phyloP scores from a whole-genome alignment of 2,113 vertebrate species.

The Perccottus glenii region DNA sequence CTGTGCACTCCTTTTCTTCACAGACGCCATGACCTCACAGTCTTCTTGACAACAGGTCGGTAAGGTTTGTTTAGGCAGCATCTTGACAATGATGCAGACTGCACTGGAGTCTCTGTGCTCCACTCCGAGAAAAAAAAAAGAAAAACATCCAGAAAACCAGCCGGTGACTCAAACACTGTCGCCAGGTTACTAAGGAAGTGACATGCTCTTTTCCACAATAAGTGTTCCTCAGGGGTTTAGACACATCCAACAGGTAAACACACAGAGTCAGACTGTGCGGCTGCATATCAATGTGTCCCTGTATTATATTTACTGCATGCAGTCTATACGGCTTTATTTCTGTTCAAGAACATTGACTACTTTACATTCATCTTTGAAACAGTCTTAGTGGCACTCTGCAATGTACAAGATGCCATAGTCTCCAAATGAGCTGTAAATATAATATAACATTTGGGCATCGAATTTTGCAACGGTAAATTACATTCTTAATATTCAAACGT shows the following conservation, averaged over 20 bases:
- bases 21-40: slow-evolving; percentile 45
- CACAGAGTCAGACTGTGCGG: background rate
- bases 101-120: slow-evolving; percentile 11
- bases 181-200: slow-evolving; percentile 38
- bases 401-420: background rate
- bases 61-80: slow-evolving; percentile 58
- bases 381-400: slow-evolving; percentile 24
- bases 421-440: too few species aligned
- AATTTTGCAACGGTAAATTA: background rate
- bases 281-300: slow-evolving; percentile 3
- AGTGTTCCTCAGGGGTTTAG: background rate
- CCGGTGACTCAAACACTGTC: slow-evolving; percentile 24
- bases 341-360: background rate
- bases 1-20: slow-evolving; percentile 1
- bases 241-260: slow-evolving; percentile 24
- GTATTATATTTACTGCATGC: background rate
- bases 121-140: slow-evolving; percentile 25
- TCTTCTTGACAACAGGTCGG: slow-evolving; percentile 41
- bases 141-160: background rate
- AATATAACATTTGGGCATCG: too few species aligned
- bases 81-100: slow-evolving; percentile 32
- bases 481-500: too few species aligned
- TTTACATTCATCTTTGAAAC: slow-evolving; percentile 33
- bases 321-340: slow-evolving; percentile 1
- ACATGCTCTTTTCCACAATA: slow-evolving; percentile 16